phyloP scores from a whole-genome alignment of 2,888 invertebrate genomes.

The Pomacea canaliculata region DNA sequence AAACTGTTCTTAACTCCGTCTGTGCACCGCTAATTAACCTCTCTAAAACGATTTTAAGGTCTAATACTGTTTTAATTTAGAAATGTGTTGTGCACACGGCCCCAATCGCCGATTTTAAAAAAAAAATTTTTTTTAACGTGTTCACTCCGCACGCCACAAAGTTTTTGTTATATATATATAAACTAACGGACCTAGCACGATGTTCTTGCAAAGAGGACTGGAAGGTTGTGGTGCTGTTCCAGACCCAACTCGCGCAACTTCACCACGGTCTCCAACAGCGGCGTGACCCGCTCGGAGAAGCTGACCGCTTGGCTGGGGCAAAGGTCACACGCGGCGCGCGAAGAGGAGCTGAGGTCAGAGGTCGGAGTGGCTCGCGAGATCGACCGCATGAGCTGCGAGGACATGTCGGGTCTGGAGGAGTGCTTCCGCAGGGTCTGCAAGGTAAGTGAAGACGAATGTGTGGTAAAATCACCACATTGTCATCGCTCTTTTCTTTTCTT shows the following conservation, averaged over 20 bases:
- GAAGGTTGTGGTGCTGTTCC: not conserved
- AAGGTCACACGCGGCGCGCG: not conserved
- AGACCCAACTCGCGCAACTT: conserved; percentile 59
- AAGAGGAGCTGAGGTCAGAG: conserved; percentile 14
- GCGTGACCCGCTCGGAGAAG: conserved; percentile 58
- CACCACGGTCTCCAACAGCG: conserved; percentile 59
- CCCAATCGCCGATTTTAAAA: no score
- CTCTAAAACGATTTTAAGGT: not conserved
- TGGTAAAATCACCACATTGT: not conserved
- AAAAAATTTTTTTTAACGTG: no score
- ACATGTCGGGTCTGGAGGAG: conserved; percentile 51
- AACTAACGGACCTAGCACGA: no score
- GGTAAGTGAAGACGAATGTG: conserved; percentile 34
- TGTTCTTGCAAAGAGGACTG: no score
- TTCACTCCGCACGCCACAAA: no score
- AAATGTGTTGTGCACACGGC: not conserved
- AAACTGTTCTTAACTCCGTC: no score
- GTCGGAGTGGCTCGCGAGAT: conserved; percentile 47
- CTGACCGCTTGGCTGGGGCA: conserved; percentile 45
- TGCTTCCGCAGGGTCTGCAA: conserved; percentile 60
- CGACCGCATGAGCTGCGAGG: conserved; percentile 38
- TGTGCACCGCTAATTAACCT: no score
- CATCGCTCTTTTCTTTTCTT: not conserved
- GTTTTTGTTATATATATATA: no score
- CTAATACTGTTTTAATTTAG: conserved; percentile 6